Conservation (phyloP, 2,797 vertebrate genomes). For the Poecile montanus region DNA sequence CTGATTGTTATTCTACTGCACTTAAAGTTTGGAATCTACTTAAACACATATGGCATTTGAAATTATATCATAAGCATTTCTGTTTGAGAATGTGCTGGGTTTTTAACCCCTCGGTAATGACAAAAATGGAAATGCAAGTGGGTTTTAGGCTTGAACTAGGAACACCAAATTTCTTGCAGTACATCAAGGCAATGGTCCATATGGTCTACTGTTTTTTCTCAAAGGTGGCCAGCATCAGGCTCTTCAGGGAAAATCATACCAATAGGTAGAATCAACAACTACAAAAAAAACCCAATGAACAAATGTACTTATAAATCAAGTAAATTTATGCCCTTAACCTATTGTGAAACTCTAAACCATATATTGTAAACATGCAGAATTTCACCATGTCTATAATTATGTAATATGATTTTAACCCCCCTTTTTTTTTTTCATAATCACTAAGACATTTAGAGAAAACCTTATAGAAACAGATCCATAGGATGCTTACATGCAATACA, state of each 20-base stretch:
- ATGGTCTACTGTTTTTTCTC: background rate
- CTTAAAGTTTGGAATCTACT: constrained; percentile 28
- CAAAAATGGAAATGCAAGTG: background rate
- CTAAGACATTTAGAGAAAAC: background rate
- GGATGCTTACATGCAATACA: background rate
- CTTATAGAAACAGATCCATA: background rate
- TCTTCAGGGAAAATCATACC: background rate
- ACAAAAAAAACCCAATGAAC: fast-evolving
- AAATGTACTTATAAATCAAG: background rate
- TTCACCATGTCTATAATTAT: background rate
- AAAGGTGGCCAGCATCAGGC: background rate
- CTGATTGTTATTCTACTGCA: background rate
- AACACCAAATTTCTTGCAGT: background rate
- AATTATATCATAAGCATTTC: background rate
- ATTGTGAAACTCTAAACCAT: background rate
- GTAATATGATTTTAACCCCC: fast-evolving
- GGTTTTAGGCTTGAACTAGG: background rate
- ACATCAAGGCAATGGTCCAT: background rate
- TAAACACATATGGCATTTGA: constrained; percentile 1
- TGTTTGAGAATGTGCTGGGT: background rate
- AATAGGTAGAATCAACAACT: background rate
- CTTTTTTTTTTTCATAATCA: background rate
- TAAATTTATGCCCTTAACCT: background rate
- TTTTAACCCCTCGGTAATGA: background rate
- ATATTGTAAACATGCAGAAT: background rate